phyloP scores from a whole-genome alignment of 2,888 invertebrate species.

The Hydrotaea diabolus region DNA sequence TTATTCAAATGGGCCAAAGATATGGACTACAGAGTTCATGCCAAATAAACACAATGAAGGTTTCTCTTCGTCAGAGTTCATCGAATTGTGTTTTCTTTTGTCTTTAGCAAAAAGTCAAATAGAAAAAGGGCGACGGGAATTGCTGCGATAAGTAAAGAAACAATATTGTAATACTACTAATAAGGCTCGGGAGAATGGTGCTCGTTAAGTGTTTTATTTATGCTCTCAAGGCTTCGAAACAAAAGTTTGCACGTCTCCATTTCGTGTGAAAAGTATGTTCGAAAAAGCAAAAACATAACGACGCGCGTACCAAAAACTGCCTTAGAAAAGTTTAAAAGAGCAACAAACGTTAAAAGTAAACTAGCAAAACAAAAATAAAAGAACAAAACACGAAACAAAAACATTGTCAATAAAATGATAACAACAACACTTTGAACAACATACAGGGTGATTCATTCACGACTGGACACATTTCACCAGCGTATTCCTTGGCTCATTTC shows the following conservation, averaged over 20 bases:
- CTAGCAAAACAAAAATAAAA: no score
- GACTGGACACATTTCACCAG: no score
- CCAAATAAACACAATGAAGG: background rate
- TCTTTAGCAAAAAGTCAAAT: background rate
- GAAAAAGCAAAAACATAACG: background rate
- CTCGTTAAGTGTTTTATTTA: conserved; percentile 48
- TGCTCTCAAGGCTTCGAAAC: conserved; percentile 55
- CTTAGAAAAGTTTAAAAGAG: background rate
- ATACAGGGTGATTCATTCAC: no score
- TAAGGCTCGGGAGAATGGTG: conserved; percentile 38
- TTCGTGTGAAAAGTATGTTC: background rate
- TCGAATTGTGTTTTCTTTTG: no score
- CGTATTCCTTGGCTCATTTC: no score
- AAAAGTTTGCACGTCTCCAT: conserved; percentile 43
- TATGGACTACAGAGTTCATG: background rate
- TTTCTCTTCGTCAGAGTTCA: no score
- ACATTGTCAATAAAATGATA: no score
- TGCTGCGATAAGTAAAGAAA: background rate
- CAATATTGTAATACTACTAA: conserved; percentile 27
- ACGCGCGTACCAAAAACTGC: background rate
- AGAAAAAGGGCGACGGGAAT: background rate
- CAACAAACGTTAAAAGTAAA: background rate
- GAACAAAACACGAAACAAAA: no score
- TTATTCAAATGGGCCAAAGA: background rate
- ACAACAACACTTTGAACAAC: no score